These are phyloP conservation scores for Scomber scombrus DNA, from an alignment of 2,113 vertebrate genomes.

Conservation along the genomic window DNA sequence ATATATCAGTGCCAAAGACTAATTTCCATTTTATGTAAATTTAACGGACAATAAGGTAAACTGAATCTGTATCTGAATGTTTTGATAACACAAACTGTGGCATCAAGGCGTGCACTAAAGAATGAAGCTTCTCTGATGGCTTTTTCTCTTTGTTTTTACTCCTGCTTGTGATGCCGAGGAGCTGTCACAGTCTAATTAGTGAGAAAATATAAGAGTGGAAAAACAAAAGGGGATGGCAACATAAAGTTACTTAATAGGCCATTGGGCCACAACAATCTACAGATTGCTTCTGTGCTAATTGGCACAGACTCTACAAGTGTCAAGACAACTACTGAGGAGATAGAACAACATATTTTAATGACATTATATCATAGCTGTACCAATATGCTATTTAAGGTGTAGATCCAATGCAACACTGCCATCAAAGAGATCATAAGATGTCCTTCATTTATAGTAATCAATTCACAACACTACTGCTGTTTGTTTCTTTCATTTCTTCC, in stretches of 20 bases:
- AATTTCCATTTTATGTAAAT: too few relatives aligned
- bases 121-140: slow-evolving; percentile 25
- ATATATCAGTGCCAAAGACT: too few relatives aligned
- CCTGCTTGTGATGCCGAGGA: slow-evolving; percentile 20
- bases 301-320: slow-evolving; percentile 28
- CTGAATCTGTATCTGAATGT: too few relatives aligned
- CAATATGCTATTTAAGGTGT: neutral
- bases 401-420: slow-evolving; percentile 11
- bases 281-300: slow-evolving; percentile 48
- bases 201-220: slow-evolving; percentile 44
- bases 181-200: slow-evolving; percentile 70
- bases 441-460: neutral
- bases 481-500: neutral
- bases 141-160: slow-evolving; percentile 22
- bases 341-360: slow-evolving; percentile 19
- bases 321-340: slow-evolving; percentile 15
- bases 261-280: slow-evolving; percentile 27
- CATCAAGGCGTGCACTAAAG: slow-evolving; percentile 32
- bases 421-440: neutral
- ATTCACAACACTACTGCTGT: neutral
- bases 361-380: neutral
- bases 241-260: slow-evolving; percentile 62
- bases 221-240: slow-evolving; percentile 57
- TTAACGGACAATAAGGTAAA: too few relatives aligned
- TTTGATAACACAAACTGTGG: slow-evolving; percentile 48